These are phyloP conservation scores for Euwallacea fornicatus DNA, from an alignment of 1,140 invertebrate species.

Conservation along the genomic window DNA sequence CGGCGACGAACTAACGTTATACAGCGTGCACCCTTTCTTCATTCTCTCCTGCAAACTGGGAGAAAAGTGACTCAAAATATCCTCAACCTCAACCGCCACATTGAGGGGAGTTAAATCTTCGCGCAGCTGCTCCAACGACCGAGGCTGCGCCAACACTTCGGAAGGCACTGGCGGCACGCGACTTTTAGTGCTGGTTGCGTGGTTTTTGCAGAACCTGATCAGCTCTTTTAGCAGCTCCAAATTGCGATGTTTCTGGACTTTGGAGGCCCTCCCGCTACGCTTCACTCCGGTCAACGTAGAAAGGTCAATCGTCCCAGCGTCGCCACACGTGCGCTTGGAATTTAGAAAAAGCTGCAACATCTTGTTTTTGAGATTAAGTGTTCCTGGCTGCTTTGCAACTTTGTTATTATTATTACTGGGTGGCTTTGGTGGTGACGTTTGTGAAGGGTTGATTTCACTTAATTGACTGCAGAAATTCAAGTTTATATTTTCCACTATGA, in stretches of 20 bases:
- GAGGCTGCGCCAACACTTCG: neutral
- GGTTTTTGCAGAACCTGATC: constrained; percentile 13
- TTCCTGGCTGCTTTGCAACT: neutral
- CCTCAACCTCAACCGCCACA: constrained; percentile 33
- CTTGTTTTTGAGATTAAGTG: constrained; percentile 12
- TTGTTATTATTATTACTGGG: neutral
- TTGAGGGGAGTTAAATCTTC: constrained; percentile 36
- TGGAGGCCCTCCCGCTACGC: constrained; percentile 2
- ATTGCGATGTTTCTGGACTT: constrained; percentile 16
- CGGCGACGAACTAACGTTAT: constrained; percentile 36
- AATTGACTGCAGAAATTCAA: neutral
- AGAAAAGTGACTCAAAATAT: constrained; percentile 40
- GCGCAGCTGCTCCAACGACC: constrained; percentile 26
- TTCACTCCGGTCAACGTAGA: constrained; percentile 4
- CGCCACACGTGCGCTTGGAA: constrained; percentile 5
- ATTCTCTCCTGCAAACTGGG: constrained; percentile 35
- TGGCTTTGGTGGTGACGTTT: neutral
- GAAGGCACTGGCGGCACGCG: constrained; percentile 17
- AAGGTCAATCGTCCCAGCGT: constrained; percentile 1
- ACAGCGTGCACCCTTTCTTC: constrained; percentile 36
- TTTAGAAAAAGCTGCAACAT: constrained; percentile 21
- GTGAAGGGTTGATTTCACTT: neutral
- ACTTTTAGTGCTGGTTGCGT: constrained; percentile 1
- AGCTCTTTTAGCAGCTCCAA: constrained; percentile 23
- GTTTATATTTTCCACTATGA: neutral